Evolutionary conservation across 2,888 invertebrate genomes (phyloP), one percentile per base, ranked within the genome.

Genomic region (Gymnosoma rotundatum): DNA sequence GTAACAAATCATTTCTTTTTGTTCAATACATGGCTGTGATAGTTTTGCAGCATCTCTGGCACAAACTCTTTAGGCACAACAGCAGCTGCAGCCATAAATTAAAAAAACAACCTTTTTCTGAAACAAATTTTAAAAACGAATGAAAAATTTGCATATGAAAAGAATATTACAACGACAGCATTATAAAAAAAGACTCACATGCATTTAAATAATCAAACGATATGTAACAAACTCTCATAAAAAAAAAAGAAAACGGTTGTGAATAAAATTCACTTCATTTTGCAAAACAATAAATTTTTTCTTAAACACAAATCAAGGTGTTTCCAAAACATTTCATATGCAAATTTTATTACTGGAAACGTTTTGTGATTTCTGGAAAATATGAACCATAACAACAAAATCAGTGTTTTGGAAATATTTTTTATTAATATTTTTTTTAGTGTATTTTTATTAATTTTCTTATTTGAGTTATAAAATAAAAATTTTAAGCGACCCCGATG

Each of bases 121-220:
- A 32, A 74, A 48, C 9, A 48, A 60, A 56, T 10, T 61, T 16
- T 32, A 5, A 52, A 52, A 63, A 63, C 18, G 9, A 32, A 12
- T 63, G 2, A 16, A 67, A 82, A 78, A 83, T 83, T 83, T 79
- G 70, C 83, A 83, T 83, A 79, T 76, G 83, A 79, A 64, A 50
- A 60, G 83, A 66, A 58, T 54, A 21, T 32, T 60, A 73, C 66
- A 66, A 20, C 63, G 54, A 16, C 69, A 58, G 36, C 38, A 36
- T 0, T 20, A 10, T 14, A 38, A 50, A 36, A 10, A n/a, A 38
- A 50, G 58, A 38, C 54, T 54, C 70, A 63, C 56, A 64, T 79
- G 63, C 63, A 73, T 60, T 56, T 20, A 5, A 45, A 18, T 52
- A 25, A 18, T 32, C 52, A n/a, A 8, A 8, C 14, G 56, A 50